These are phyloP conservation scores for Drosophila birchii DNA, from an alignment of 2,888 invertebrate species.

Conservation along the genomic window DNA sequence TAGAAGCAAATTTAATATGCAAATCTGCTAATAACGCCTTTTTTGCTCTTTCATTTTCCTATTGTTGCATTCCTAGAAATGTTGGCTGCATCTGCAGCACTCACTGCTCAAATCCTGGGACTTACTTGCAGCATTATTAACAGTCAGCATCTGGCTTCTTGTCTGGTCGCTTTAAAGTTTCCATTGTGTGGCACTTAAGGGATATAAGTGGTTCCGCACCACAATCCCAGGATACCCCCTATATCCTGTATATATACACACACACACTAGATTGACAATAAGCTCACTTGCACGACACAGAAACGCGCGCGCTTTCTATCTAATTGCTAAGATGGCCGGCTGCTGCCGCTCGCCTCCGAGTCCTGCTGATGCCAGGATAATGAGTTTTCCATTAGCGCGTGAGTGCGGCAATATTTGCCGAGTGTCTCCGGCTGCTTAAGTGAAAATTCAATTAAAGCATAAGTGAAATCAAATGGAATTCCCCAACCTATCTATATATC, in stretches of 20 bases:
- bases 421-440: slow-evolving; percentile 46
- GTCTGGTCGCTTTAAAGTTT: slow-evolving; percentile 26
- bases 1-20: not conserved
- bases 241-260: slow-evolving; percentile 1
- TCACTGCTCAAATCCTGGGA: slow-evolving; percentile 7
- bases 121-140: slow-evolving; percentile 17
- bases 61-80: not conserved
- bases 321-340: slow-evolving; percentile 52
- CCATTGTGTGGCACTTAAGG: slow-evolving; percentile 5
- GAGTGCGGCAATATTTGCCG: slow-evolving; percentile 64
- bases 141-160: slow-evolving; percentile 10
- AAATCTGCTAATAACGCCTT: slow-evolving; percentile 3
- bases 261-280: slow-evolving; percentile 37
- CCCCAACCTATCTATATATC: not conserved
- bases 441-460: slow-evolving; percentile 68
- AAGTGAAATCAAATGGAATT: slow-evolving; percentile 53
- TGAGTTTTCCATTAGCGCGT: slow-evolving; percentile 75
- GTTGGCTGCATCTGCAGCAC: not conserved
- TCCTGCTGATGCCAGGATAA: slow-evolving; percentile 44
- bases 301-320: slow-evolving; percentile 35
- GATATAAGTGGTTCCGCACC: slow-evolving; percentile 17
- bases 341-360: slow-evolving; percentile 4
- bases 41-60: not conserved
- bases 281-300: slow-evolving; percentile 15
- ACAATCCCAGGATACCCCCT: slow-evolving; percentile 13